Evolutionary conservation across 2,888 invertebrate species (phyloP).

Genomic region (Zelleria hepariella): DNA sequence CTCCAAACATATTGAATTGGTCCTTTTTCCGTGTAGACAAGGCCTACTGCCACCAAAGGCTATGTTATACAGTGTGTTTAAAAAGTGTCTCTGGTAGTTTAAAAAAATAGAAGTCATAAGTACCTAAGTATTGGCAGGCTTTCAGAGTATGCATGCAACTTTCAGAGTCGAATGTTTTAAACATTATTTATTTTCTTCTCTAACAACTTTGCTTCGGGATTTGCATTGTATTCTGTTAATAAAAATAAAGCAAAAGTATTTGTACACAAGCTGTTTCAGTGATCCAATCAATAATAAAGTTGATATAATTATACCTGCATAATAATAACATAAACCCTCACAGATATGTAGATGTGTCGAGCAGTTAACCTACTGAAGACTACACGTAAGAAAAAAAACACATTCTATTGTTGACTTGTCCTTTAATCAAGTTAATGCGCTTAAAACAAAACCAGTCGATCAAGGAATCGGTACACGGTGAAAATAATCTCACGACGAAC

Average conservation of each 20-base stretch:
- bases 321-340: no score
- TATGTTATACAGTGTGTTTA: no score
- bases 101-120: no score
- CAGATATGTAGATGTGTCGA: no score
- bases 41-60: no score
- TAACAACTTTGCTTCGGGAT: conserved; percentile 13
- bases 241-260: conserved; percentile 17
- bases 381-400: neutral
- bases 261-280: neutral
- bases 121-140: no score
- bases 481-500: conserved; percentile 40
- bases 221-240: conserved; percentile 31
- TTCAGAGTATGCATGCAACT: neutral
- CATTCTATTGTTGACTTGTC: conserved; percentile 28
- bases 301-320: no score
- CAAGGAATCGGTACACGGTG: conserved; percentile 34
- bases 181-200: conserved; percentile 4
- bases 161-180: neutral
- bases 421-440: conserved; percentile 63
- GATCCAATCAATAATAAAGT: no score
- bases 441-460: conserved; percentile 61
- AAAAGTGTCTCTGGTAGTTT: no score
- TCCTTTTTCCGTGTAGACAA: no score
- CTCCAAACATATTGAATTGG: no score
- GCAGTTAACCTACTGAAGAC: neutral